Conservation (phyloP, 2,113 vertebrate species). For the Leptobrachium ailaonicum region DNA sequence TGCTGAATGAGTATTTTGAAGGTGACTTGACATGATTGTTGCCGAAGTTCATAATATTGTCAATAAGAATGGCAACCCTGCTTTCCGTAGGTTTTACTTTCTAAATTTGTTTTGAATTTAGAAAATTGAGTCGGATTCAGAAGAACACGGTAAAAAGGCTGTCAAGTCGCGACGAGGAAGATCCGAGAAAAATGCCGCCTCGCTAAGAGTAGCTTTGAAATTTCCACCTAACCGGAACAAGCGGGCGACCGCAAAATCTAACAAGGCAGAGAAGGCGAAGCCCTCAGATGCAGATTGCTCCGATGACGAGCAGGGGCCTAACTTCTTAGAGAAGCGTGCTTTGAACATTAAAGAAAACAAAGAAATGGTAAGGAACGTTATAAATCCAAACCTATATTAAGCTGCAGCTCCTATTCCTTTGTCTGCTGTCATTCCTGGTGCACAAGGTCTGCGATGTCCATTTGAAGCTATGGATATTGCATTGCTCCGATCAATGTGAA, state of each 20-base stretch:
- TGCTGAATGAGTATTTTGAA: too few species aligned
- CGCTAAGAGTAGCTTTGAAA: slow-evolving; percentile 82
- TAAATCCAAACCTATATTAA: neutral
- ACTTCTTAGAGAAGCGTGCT: slow-evolving; percentile 88
- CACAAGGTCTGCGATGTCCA: too few species aligned
- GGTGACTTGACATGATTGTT: too few species aligned
- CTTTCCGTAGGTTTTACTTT: too few species aligned
- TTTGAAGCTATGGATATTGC: too few species aligned
- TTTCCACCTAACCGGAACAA: slow-evolving; percentile 73
- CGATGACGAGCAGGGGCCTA: slow-evolving; percentile 73
- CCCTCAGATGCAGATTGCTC: slow-evolving; percentile 56
- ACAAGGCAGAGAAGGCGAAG: slow-evolving; percentile 28
- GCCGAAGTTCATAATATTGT: too few species aligned
- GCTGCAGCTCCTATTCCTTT: neutral
- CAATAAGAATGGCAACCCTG: too few species aligned
- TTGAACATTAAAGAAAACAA: slow-evolving; percentile 98
- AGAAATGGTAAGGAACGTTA: slow-evolving; percentile 79
- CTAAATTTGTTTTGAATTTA: slow-evolving; percentile 50
- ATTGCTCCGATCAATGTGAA: too few species aligned
- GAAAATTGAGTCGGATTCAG: slow-evolving; percentile 58
- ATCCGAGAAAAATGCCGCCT: slow-evolving; percentile 46
- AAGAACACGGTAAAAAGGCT: slow-evolving; percentile 5
- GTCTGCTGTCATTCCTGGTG: too few species aligned
- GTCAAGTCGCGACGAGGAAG: slow-evolving; percentile 44
- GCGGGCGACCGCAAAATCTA: slow-evolving; percentile 53